These are phyloP conservation scores for Aspidiotus rigidus DNA, from an alignment of 2,888 invertebrate genomes.

Conservation along the genomic window DNA sequence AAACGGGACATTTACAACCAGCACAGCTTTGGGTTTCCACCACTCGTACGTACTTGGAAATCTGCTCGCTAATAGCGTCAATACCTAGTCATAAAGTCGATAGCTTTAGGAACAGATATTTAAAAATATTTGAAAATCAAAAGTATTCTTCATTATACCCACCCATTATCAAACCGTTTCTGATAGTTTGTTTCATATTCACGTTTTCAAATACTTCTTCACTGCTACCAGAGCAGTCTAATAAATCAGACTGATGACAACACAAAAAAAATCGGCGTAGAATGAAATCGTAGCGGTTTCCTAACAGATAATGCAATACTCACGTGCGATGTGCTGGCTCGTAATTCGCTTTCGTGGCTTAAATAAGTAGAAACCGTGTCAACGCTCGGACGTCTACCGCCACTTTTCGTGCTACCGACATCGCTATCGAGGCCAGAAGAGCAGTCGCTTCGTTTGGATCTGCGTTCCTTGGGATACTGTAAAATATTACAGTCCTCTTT, in stretches of 20 bases:
- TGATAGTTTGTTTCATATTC: conserved; percentile 37
- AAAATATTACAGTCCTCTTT: conserved; percentile 8
- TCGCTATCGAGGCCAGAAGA: conserved; percentile 45
- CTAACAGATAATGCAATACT: conserved; percentile 16
- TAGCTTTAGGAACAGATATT: background rate
- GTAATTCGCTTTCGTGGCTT: conserved; percentile 65
- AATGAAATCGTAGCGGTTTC: background rate
- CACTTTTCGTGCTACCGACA: conserved; percentile 64
- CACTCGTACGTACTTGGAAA: conserved; percentile 60
- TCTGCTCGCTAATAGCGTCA: conserved; percentile 53
- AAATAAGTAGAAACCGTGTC: conserved; percentile 83
- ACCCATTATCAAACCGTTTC: conserved; percentile 48
- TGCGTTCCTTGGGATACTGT: conserved; percentile 6
- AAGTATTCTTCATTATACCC: conserved; percentile 30
- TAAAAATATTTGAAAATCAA: background rate
- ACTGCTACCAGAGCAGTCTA: conserved; percentile 54
- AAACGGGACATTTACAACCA: conserved; percentile 55
- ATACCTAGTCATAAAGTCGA: conserved; percentile 43
- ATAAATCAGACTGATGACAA: conserved; percentile 48
- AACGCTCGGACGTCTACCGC: conserved; percentile 68
- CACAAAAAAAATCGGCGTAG: conserved; percentile 11
- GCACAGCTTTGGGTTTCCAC: conserved; percentile 54
- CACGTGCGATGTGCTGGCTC: conserved; percentile 39
- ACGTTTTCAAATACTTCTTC: conserved; percentile 57
- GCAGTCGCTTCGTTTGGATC: conserved; percentile 22